phyloP scores from a whole-genome alignment of 2,113 vertebrate species.

The Thamnophis sirtalis region DNA sequence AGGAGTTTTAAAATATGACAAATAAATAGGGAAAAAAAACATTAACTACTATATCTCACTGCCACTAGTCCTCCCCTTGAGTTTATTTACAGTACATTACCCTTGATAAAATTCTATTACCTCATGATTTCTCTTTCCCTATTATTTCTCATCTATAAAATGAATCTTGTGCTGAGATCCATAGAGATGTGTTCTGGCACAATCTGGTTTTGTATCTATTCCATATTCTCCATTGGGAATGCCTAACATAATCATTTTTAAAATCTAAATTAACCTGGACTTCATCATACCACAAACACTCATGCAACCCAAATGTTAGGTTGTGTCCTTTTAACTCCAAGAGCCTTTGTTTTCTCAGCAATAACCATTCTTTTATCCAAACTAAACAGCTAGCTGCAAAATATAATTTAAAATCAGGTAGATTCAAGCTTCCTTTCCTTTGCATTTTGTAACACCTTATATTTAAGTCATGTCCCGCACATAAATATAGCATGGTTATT shows the following conservation, averaged over 20 bases:
- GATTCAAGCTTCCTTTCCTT: neutral
- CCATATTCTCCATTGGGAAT: too few relatives aligned
- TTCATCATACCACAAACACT: neutral
- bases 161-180: too few relatives aligned
- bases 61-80: neutral
- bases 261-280: too few relatives aligned
- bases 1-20: neutral
- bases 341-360: neutral
- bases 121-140: too few relatives aligned
- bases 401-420: neutral
- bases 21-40: neutral
- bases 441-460: neutral
- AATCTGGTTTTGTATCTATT: too few relatives aligned
- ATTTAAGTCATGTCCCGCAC: neutral
- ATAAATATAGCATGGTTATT: neutral
- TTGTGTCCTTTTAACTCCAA: neutral
- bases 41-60: neutral
- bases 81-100: too few relatives aligned
- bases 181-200: too few relatives aligned
- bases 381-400: neutral
- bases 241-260: too few relatives aligned
- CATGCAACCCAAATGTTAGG: neutral
- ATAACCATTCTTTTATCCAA: neutral
- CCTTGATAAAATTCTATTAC: too few relatives aligned
- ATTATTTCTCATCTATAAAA: too few relatives aligned